Percentiles rank a stretch among this genome's conserved stretches.
Conservation (phyloP, 2,888 invertebrate genomes). For the Andrena bucephala region DNA sequence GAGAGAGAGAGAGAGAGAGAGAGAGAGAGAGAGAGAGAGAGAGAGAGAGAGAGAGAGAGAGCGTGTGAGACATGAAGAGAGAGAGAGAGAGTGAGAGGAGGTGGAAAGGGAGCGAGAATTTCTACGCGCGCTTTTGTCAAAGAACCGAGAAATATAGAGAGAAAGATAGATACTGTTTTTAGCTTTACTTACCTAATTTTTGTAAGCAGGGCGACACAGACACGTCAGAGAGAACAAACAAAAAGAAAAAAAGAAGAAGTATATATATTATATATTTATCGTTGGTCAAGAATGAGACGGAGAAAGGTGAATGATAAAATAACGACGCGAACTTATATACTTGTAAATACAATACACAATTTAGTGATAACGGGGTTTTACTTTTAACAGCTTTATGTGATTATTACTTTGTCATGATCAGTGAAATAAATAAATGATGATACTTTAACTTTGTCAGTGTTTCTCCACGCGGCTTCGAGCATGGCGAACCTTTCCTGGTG, state of each 20-base stretch:
- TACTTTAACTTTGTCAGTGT: conserved; percentile 52
- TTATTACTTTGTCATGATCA: conserved; percentile 82
- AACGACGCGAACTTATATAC: conserved; percentile 61
- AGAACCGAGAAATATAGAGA: conserved; percentile 32
- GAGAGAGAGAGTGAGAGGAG: not conserved
- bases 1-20: not conserved
- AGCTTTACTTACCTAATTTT: conserved; percentile 69
- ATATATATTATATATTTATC: conserved; percentile 70
- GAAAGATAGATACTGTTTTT: conserved; percentile 45
- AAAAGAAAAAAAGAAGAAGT: conserved; percentile 31
- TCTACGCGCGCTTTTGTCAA: conserved; percentile 50
- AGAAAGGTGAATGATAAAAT: conserved; percentile 37
- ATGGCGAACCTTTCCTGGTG: not conserved
- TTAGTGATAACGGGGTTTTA: conserved; percentile 81
- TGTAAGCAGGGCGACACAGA: conserved; percentile 56
- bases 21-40: not conserved
- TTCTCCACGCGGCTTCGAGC: not conserved
- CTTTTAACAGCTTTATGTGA: conserved; percentile 83
- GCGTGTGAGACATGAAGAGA: not conserved
- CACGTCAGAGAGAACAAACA: conserved; percentile 38
- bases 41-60: not conserved
- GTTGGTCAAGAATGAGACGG: conserved; percentile 52
- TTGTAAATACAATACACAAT: conserved; percentile 80
- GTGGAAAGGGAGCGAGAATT: conserved; percentile 23
- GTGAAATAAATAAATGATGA: conserved; percentile 82